These are phyloP conservation scores for Nemapogon koenigi DNA, from an alignment of 2,888 invertebrate genomes.

Conservation along the genomic window DNA sequence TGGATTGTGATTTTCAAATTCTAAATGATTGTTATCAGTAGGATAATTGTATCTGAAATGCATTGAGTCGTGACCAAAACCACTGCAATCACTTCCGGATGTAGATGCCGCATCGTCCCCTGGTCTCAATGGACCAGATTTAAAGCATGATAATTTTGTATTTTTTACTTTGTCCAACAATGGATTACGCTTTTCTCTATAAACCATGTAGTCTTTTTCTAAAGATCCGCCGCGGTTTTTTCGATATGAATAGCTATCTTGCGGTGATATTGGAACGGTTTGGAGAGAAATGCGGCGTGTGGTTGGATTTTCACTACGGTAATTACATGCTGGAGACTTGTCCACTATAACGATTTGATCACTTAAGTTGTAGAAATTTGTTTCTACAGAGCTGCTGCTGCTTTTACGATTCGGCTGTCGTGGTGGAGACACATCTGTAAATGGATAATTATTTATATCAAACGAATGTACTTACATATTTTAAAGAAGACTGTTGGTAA, in stretches of 20 bases:
- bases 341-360: constrained; percentile 67
- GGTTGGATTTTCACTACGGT: constrained; percentile 43
- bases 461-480: constrained; percentile 9
- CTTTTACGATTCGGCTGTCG: constrained; percentile 68
- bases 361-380: constrained; percentile 71
- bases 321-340: constrained; percentile 57
- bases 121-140: constrained; percentile 59
- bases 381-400: constrained; percentile 69
- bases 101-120: constrained; percentile 56
- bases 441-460: constrained; percentile 9
- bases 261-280: constrained; percentile 44
- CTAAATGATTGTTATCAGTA: constrained; percentile 42
- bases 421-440: constrained; percentile 70
- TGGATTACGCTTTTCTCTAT: constrained; percentile 72
- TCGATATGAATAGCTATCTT: constrained; percentile 55
- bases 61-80: constrained; percentile 49
- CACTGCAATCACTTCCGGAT: constrained; percentile 60
- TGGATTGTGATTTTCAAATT: constrained; percentile 57
- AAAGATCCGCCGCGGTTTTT: constrained; percentile 55
- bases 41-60: constrained; percentile 40
- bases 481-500: not conserved
- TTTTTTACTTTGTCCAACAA: constrained; percentile 75
- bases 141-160: constrained; percentile 72
- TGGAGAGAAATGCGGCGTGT: constrained; percentile 53
- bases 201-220: constrained; percentile 65